These are phyloP conservation scores for Gobiocypris rarus DNA, from an alignment of 2,113 vertebrate genomes.

Conservation along the genomic window DNA sequence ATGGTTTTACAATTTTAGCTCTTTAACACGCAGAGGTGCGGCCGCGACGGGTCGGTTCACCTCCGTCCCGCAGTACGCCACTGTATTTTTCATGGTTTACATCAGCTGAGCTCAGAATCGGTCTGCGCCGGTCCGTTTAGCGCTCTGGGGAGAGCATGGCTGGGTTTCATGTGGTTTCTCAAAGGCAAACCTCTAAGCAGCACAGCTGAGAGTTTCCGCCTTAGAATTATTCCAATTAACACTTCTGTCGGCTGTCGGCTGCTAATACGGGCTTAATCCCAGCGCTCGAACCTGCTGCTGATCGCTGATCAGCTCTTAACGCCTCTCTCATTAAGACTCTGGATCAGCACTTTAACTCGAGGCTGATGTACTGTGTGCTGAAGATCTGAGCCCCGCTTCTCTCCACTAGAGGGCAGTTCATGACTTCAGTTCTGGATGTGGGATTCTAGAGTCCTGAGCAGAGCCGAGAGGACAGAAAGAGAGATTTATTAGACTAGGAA, in stretches of 20 bases:
- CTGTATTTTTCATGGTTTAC: background rate
- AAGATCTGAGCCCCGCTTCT: background rate
- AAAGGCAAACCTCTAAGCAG: background rate
- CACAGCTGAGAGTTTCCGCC: slow-evolving; percentile 37
- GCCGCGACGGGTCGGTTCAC: background rate
- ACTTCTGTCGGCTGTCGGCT: slow-evolving; percentile 41
- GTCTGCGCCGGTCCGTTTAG: background rate
- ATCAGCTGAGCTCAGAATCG: background rate
- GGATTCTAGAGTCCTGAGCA: background rate
- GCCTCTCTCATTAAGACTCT: background rate
- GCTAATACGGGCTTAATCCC: slow-evolving; percentile 8
- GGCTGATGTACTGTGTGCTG: background rate
- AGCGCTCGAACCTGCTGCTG: background rate
- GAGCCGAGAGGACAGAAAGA: background rate
- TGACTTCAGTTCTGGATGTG: slow-evolving; percentile 17
- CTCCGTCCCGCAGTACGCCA: background rate
- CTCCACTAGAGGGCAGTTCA: slow-evolving; percentile 50
- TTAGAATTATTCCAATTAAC: slow-evolving; percentile 57
- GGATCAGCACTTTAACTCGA: slow-evolving; percentile 5
- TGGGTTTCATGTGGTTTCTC: slow-evolving; percentile 9
- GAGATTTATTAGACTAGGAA: background rate
- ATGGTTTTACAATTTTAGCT: slow-evolving; percentile 30
- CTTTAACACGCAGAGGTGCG: slow-evolving; percentile 19
- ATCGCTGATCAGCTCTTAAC: background rate
- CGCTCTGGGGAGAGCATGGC: background rate